These are phyloP conservation scores for Eristalinus sepulchralis DNA, from an alignment of 2,888 invertebrate genomes.

Conservation along the genomic window DNA sequence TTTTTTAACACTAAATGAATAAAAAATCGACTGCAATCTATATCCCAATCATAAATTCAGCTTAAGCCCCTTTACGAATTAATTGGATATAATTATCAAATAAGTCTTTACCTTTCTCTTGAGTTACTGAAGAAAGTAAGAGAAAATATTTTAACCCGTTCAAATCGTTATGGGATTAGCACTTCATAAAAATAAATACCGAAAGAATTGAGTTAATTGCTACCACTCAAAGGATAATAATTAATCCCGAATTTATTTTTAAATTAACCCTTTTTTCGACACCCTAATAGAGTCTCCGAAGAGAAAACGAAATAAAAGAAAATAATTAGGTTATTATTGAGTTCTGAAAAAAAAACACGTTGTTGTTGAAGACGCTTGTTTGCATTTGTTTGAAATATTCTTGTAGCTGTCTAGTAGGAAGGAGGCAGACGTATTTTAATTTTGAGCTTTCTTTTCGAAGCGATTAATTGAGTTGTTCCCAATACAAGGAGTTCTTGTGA, in stretches of 20 bases:
- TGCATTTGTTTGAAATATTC: constrained; percentile 39
- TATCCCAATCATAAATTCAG: background rate
- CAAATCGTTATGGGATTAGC: constrained; percentile 23
- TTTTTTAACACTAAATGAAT: too few species aligned
- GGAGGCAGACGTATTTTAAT: too few species aligned
- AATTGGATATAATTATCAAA: background rate
- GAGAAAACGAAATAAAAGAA: background rate
- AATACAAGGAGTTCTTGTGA: too few species aligned
- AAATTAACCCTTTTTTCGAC: constrained; percentile 25
- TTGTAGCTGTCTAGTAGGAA: constrained; percentile 44
- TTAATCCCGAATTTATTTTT: constrained; percentile 24
- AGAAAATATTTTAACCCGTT: background rate
- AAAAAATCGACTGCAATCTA: background rate
- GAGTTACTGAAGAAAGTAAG: background rate
- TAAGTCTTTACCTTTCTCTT: background rate
- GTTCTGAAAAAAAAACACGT: too few species aligned
- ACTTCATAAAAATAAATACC: constrained; percentile 50
- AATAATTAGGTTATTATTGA: constrained; percentile 51
- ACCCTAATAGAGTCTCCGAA: constrained; percentile 9
- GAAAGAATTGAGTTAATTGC: background rate
- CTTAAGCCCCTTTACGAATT: background rate
- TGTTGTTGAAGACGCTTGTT: background rate
- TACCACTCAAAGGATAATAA: background rate
- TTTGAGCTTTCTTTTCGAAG: too few species aligned
- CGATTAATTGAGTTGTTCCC: too few species aligned